These are phyloP conservation scores for Stigmatopora nigra DNA, from an alignment of 2,113 vertebrate genomes.

Conservation along the genomic window DNA sequence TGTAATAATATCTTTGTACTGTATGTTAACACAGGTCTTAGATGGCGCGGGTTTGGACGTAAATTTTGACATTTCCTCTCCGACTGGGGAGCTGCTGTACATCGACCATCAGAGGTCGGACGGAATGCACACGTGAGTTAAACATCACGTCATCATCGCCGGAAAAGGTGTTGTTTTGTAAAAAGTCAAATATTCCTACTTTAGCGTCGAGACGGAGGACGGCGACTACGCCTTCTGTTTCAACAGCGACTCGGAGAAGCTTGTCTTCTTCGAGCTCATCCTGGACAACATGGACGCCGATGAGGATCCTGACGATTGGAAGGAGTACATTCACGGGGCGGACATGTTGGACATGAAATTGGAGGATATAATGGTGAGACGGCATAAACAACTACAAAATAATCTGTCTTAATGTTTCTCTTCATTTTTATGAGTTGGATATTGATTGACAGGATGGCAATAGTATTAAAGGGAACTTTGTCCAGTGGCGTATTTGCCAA, in stretches of 20 bases:
- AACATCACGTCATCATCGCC: fast-evolving
- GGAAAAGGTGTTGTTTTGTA: constrained; percentile 23
- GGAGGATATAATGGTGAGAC: constrained; percentile 89
- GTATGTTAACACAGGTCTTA: constrained; percentile 72
- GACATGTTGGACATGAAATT: constrained; percentile 94
- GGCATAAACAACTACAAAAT: neutral
- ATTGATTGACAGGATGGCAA: too few species aligned
- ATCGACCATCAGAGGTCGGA: constrained; percentile 90
- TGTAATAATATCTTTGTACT: neutral
- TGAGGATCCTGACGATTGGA: constrained; percentile 86
- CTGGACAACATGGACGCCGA: constrained; percentile 86
- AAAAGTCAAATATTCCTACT: neutral
- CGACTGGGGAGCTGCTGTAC: constrained; percentile 77
- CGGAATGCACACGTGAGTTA: constrained; percentile 91
- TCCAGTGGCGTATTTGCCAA: constrained; percentile 10
- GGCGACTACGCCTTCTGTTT: constrained; percentile 99
- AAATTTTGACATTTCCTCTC: constrained; percentile 84
- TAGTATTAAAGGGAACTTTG: constrained; percentile 13
- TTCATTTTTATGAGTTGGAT: neutral
- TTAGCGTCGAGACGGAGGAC: constrained; percentile 85
- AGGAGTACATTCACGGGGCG: constrained; percentile 83
- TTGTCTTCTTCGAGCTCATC: constrained; percentile 98
- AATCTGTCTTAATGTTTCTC: neutral
- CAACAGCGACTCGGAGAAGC: constrained; percentile 89
- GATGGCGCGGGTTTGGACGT: constrained; percentile 91